phyloP scores from a whole-genome alignment of 2,113 vertebrate genomes.

The Toxotes jaculatrix region DNA sequence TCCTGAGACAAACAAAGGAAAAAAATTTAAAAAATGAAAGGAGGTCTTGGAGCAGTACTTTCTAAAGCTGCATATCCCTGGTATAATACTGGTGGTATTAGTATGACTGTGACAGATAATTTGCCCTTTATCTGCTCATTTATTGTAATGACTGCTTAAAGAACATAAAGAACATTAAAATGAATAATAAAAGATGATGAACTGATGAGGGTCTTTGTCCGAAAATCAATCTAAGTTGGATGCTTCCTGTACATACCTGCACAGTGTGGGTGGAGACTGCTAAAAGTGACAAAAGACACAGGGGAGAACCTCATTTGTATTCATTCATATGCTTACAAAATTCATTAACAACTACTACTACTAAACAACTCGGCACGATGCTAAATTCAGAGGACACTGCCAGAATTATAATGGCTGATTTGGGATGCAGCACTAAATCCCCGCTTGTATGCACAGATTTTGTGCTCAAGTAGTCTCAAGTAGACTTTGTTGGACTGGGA shows the following conservation, averaged over 20 bases:
- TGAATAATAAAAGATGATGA: no score
- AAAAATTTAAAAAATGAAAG: not conserved
- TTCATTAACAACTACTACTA: conserved; percentile 46
- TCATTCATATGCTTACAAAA: conserved; percentile 24
- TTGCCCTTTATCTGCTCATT: not conserved
- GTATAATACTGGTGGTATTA: not conserved
- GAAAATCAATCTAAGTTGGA: not conserved
- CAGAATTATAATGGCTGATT: conserved; percentile 24
- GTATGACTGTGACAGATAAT: not conserved
- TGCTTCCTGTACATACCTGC: conserved; percentile 12
- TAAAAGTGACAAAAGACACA: conserved; percentile 36
- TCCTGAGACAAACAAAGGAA: conserved; percentile 81
- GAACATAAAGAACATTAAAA: not conserved
- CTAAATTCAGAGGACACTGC: conserved; percentile 33
- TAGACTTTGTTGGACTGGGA: not conserved
- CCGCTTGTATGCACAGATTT: not conserved
- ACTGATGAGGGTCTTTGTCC: not conserved
- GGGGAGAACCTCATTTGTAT: conserved; percentile 31
- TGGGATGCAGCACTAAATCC: conserved; percentile 16
- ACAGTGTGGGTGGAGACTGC: not conserved
- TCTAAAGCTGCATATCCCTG: not conserved
- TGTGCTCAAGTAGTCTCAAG: not conserved
- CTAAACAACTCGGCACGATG: conserved; percentile 20
- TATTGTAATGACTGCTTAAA: not conserved
- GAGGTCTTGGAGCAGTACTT: not conserved